These are phyloP conservation scores for Gymnocephalus cernua DNA, from an alignment of 2,113 vertebrate genomes.

Conservation along the genomic window DNA sequence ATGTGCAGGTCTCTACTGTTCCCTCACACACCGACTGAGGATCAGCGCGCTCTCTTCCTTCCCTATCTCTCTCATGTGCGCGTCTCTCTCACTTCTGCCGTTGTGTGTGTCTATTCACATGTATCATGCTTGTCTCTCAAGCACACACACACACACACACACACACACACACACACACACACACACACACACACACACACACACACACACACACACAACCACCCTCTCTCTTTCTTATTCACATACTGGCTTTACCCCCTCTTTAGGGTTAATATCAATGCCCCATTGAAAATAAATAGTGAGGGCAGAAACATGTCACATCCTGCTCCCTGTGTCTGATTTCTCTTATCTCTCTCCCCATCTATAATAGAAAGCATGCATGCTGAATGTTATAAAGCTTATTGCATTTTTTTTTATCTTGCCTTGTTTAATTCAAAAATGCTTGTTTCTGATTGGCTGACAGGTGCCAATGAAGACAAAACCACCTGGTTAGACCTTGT, in stretches of 20 bases:
- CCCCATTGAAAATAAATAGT: not conserved
- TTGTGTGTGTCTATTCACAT: conserved; percentile 11
- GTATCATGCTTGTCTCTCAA: not conserved
- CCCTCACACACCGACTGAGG: conserved; percentile 52
- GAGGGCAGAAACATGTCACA: conserved; percentile 4
- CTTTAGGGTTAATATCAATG: not conserved
- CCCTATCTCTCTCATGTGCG: conserved; percentile 5
- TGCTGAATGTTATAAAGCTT: too few species aligned
- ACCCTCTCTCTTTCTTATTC: not conserved
- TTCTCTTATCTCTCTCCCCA: too few species aligned
- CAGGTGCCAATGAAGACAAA: too few species aligned
- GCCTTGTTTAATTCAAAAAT: too few species aligned
- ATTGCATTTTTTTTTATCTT: too few species aligned
- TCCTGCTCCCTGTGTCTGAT: not conserved
- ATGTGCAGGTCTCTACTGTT: conserved; percentile 65
- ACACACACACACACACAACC: conserved; percentile 1
- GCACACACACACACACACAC: conserved; percentile 4
- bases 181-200: conserved; percentile 10
- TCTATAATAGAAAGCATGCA: too few species aligned
- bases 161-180: conserved; percentile 13
- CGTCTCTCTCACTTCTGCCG: conserved; percentile 6
- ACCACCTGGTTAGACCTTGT: too few species aligned
- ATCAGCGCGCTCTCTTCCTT: conserved; percentile 44
- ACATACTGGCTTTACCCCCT: not conserved
- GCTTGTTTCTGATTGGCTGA: too few species aligned